Evolutionary conservation across 2,797 vertebrate species (phyloP), one percentile per base, ranked within the genome.

Genomic region (Periophthalmus magnuspinnatus): DNA sequence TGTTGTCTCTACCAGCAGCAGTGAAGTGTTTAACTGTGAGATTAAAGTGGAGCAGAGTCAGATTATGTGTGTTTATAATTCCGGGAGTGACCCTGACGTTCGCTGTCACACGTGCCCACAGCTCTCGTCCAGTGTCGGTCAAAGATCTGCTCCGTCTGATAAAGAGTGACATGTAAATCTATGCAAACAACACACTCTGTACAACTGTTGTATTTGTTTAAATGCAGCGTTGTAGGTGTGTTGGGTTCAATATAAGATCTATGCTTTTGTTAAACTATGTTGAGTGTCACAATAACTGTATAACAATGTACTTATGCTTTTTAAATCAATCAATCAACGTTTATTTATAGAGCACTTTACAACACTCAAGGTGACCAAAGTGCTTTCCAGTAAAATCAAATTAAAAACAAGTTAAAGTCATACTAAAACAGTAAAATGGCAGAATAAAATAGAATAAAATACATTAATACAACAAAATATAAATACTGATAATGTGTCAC

Each of bases 21-120:
- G 69, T 28, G 82, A 62, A 72, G 34, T 69, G 60, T 82, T 88
- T 80, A 84, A 81, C 70, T 63, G 19, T 41, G 41, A 66, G 82
- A 88, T 65, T 87, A 74, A 84, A 89, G 76, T 86, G 85, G 91
- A 90, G 81, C 89, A 82, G 67, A 47, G 38, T 55, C 84, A 88
- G 90, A 90, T 94, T 91, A 92, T 88, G 81, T 82, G 58, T 28
- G 65, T 83, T 85, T 57, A 78, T 85, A 84, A 87, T 75, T 81
- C 84, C 80, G 65, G n/a, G 5, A 45, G 1, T 67, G 75, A 88
- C 85, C 82, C 75, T 76, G 73, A 75, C 66, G 74, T 57, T 70
- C 6, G 28, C n/a, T 58, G 68, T 61, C 72, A 64, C 74, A 70
- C 36, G 28, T 69, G 71, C 55, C 4, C 34, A 54, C 50, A 11